A percentile compares a stretch with the other conserved stretches of the same genome.
These are phyloP conservation scores for Ophion costatus DNA, from an alignment of 2,888 invertebrate genomes.

Conservation along the genomic window DNA sequence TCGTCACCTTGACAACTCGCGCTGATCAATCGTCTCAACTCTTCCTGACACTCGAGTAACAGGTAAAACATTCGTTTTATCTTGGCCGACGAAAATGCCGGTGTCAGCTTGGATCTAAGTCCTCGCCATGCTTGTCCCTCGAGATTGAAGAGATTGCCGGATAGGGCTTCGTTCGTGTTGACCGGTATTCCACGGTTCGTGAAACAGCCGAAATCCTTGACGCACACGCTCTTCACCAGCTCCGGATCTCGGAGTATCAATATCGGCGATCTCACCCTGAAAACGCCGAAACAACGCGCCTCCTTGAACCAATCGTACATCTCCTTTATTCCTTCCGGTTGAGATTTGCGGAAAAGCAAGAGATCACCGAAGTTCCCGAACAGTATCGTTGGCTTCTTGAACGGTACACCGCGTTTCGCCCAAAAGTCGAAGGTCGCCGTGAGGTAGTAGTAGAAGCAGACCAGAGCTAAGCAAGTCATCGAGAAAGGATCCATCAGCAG, in stretches of 20 bases:
- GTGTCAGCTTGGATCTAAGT: constrained; percentile 83
- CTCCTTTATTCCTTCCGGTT: constrained; percentile 77
- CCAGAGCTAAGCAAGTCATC: constrained; percentile 67
- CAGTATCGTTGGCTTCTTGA: constrained; percentile 77
- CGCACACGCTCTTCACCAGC: constrained; percentile 76
- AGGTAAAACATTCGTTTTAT: constrained; percentile 84
- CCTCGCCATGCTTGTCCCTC: constrained; percentile 83
- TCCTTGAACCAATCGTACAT: constrained; percentile 80
- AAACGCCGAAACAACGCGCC: constrained; percentile 78
- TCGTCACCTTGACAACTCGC: constrained; percentile 43
- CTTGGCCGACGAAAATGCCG: constrained; percentile 84
- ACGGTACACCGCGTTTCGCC: constrained; percentile 77
- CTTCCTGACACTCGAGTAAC: constrained; percentile 80
- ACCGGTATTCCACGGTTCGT: constrained; percentile 79
- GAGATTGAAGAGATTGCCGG: constrained; percentile 82
- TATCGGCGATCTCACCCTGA: constrained; percentile 77
- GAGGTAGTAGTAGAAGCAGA: constrained; percentile 75
- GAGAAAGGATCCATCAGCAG: constrained; percentile 65
- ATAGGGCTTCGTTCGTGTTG: constrained; percentile 79
- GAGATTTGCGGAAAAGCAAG: constrained; percentile 77
- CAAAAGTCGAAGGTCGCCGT: constrained; percentile 79
- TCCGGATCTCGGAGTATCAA: constrained; percentile 79
- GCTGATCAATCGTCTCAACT: constrained; percentile 77
- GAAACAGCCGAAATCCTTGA: constrained; percentile 78
- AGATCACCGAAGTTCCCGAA: constrained; percentile 78